A percentile compares a stretch with the other conserved stretches of the same genome.
These are phyloP conservation scores for Drosophila auraria DNA, from an alignment of 1,140 invertebrate genomes.

Conservation along the genomic window DNA sequence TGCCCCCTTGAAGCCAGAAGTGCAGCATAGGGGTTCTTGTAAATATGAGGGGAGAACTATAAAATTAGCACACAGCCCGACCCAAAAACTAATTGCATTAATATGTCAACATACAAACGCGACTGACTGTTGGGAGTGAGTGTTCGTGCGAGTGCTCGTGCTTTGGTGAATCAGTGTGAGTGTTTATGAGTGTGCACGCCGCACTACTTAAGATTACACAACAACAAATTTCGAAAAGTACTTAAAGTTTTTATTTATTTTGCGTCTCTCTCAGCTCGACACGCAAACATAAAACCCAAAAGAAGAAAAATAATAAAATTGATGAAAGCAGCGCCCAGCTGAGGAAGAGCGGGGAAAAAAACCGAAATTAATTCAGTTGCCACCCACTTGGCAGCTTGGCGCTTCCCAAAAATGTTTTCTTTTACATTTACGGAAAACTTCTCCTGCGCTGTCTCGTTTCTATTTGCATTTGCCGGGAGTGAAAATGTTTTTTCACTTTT, in stretches of 20 bases:
- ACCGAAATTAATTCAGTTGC: conserved; percentile 79
- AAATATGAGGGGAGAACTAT: conserved; percentile 44
- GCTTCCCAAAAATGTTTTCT: conserved; percentile 74
- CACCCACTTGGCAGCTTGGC: conserved; percentile 69
- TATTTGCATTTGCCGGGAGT: conserved; percentile 51
- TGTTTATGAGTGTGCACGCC: conserved; percentile 71
- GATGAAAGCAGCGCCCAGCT: conserved; percentile 46
- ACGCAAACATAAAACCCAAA: conserved; percentile 74
- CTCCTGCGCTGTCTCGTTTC: conserved; percentile 26
- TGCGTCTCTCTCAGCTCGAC: conserved; percentile 73
- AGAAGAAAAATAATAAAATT: conserved; percentile 61
- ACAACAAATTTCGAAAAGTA: conserved; percentile 82
- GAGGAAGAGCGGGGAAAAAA: conserved; percentile 9
- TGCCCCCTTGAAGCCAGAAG: not conserved
- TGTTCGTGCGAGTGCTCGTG: conserved; percentile 30
- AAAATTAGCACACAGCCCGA: conserved; percentile 70
- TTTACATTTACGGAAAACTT: conserved; percentile 59
- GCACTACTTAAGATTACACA: conserved; percentile 81
- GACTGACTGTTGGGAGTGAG: conserved; percentile 20
- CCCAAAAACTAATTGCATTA: conserved; percentile 79
- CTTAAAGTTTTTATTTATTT: conserved; percentile 84
- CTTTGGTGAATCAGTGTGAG: conserved; percentile 61
- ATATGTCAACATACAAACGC: conserved; percentile 75
- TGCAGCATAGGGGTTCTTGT: conserved; percentile 41
- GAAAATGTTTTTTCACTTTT: conserved; percentile 52